These are phyloP conservation scores for Hafferia zeledoni DNA, from an alignment of 2,797 vertebrate genomes.

Conservation along the genomic window DNA sequence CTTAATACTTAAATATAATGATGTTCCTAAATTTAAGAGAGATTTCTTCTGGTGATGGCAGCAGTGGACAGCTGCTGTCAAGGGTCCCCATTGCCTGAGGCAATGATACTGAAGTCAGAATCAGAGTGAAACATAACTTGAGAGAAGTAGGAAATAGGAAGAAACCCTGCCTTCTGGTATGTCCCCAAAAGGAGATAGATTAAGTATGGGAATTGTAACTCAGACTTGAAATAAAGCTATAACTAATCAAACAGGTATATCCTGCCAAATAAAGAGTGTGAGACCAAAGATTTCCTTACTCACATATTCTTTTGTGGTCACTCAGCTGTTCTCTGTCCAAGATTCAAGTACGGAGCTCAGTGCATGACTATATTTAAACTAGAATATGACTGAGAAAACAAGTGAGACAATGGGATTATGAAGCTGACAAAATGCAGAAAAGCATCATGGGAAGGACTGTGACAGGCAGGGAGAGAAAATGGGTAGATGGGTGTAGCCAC, in stretches of 20 bases:
- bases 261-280: not conserved
- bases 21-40: not conserved
- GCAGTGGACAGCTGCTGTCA: not conserved
- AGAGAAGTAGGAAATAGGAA: not conserved
- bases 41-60: not conserved
- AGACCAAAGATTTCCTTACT: not conserved
- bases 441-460: not conserved
- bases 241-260: not conserved
- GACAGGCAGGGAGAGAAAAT: conserved; percentile 1
- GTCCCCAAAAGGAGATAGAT: not conserved
- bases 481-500: conserved; percentile 17
- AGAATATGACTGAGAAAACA: not conserved
- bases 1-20: not conserved
- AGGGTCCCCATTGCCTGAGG: not conserved
- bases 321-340: not conserved
- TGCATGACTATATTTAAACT: fast-evolving
- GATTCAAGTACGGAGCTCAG: not conserved
- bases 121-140: not conserved
- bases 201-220: not conserved
- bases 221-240: not conserved
- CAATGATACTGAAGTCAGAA: not conserved
- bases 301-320: not conserved
- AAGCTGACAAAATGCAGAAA: not conserved
- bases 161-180: not conserved
- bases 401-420: not conserved